These are phyloP conservation scores for Seriola dumerili DNA, from an alignment of 2,113 vertebrate genomes.

Conservation along the genomic window DNA sequence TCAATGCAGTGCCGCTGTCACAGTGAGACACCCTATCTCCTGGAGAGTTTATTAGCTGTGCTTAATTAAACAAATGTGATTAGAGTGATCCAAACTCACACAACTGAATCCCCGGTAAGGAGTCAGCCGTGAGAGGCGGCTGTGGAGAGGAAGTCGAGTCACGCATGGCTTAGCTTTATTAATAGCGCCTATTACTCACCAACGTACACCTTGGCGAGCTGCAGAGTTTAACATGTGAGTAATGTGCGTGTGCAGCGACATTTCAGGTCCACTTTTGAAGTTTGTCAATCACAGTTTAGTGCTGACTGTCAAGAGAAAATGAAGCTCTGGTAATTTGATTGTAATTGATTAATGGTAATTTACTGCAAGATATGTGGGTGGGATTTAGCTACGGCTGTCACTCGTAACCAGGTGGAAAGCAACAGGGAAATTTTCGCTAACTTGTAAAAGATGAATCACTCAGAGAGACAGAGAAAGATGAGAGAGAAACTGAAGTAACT, in stretches of 20 bases:
- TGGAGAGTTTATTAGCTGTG: constrained; percentile 84
- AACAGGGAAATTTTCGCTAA: constrained; percentile 65
- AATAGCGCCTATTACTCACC: constrained; percentile 74
- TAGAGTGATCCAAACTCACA: constrained; percentile 83
- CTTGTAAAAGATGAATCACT: constrained; percentile 71
- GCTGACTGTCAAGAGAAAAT: constrained; percentile 35
- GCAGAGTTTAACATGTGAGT: constrained; percentile 50
- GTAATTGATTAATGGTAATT: constrained; percentile 53
- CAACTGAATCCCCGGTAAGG: constrained; percentile 75
- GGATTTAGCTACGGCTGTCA: constrained; percentile 66
- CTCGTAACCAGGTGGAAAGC: constrained; percentile 66
- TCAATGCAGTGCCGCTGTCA: constrained; percentile 55
- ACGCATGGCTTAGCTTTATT: constrained; percentile 79
- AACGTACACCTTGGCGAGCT: constrained; percentile 21
- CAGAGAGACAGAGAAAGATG: constrained; percentile 59
- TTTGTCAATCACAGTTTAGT: constrained; percentile 69
- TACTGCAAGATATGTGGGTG: constrained; percentile 61
- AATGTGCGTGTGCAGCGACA: constrained; percentile 36
- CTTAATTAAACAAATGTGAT: constrained; percentile 87
- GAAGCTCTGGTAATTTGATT: constrained; percentile 2
- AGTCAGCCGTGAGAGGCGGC: constrained; percentile 65
- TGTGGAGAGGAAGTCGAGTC: constrained; percentile 62
- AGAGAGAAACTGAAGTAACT: constrained; percentile 61
- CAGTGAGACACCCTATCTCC: constrained; percentile 78
- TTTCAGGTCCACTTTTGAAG: constrained; percentile 64